These are phyloP conservation scores for Clivina fossor DNA, from an alignment of 2,888 invertebrate genomes.

Conservation along the genomic window DNA sequence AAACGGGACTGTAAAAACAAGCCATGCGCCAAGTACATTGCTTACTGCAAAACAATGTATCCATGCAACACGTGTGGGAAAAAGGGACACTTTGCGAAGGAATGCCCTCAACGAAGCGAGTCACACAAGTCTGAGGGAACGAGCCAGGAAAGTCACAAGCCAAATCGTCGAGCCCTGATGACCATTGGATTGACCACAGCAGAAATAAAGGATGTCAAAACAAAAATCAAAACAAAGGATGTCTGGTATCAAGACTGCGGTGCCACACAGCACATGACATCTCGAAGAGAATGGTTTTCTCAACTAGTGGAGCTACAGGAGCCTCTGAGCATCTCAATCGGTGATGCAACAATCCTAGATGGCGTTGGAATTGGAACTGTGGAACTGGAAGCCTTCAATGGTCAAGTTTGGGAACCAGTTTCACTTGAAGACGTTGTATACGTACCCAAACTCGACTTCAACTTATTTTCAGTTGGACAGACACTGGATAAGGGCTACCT, in stretches of 20 bases:
- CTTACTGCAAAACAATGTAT: conserved; percentile 42
- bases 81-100: conserved; percentile 43
- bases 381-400: conserved; percentile 41
- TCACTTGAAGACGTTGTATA: conserved; percentile 36
- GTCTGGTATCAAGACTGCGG: conserved; percentile 35
- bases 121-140: conserved; percentile 1
- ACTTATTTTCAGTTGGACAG: conserved; percentile 17
- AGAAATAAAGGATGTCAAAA: conserved; percentile 9
- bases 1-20: conserved; percentile 39
- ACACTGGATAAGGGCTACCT: conserved; percentile 12
- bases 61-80: conserved; percentile 41
- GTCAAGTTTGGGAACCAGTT: conserved; percentile 39
- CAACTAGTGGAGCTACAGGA: conserved; percentile 20
- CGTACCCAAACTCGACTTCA: conserved; percentile 37
- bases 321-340: conserved; percentile 15
- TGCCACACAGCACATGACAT: conserved; percentile 44
- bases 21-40: conserved; percentile 40
- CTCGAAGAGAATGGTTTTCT: conserved; percentile 39
- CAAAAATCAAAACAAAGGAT: background rate
- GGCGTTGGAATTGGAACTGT: conserved; percentile 41
- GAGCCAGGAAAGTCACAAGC: conserved; percentile 4
- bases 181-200: conserved; percentile 13
- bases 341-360: conserved; percentile 39
- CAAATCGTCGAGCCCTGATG: conserved; percentile 14
- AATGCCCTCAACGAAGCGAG: conserved; percentile 35